These are phyloP conservation scores for Enteromius anoplus DNA, from an alignment of 2,797 vertebrate species.

Conservation along the genomic window DNA sequence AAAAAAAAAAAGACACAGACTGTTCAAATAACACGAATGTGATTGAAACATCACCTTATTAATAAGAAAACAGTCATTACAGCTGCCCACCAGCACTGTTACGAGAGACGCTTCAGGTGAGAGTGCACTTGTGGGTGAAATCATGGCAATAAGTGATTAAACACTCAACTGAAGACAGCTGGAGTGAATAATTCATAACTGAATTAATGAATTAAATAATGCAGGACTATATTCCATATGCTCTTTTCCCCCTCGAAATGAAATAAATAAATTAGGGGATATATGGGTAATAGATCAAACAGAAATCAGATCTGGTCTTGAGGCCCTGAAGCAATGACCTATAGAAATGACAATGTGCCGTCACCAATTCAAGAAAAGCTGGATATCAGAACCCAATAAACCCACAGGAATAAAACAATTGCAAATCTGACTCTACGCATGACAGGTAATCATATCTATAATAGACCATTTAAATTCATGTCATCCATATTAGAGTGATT, in stretches of 20 bases:
- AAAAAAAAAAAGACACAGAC: background rate
- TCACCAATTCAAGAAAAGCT: background rate
- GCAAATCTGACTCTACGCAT: background rate
- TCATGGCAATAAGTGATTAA: background rate
- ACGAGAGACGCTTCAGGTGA: conserved; percentile 15
- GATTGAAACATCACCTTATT: background rate
- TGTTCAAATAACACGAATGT: background rate
- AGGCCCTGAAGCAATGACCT: background rate
- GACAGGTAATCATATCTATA: background rate
- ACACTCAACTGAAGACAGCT: background rate
- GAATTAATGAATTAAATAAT: background rate
- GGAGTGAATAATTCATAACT: background rate
- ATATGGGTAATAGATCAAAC: background rate
- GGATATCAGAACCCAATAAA: background rate
- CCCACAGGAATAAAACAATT: background rate
- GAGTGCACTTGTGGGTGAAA: background rate
- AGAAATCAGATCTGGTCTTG: background rate
- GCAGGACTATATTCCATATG: background rate
- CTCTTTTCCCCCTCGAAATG: background rate
- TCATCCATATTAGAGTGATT: background rate
- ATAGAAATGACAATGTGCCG: background rate
- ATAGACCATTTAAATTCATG: background rate
- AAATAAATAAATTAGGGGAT: background rate
- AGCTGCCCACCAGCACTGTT: conserved; percentile 4
- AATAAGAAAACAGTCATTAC: conserved; percentile 9